Evolutionary conservation across 1,140 invertebrate genomes (phyloP).

Genomic region (Drosophila nasuta): DNA sequence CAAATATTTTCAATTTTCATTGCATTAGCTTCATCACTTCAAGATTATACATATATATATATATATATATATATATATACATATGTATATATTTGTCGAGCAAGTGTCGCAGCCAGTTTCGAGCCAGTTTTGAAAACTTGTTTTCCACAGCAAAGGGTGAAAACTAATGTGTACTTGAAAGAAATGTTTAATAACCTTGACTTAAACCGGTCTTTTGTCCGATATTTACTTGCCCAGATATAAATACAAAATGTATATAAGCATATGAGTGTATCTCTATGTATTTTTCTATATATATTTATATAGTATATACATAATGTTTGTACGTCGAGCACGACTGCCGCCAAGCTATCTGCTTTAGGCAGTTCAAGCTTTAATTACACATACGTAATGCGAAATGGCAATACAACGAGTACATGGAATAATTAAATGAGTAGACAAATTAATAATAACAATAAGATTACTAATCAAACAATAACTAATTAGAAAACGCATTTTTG

Average conservation of each 20-base stretch:
- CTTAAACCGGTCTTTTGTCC: conserved; percentile 59
- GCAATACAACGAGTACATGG: background rate
- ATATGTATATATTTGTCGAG: too few species aligned
- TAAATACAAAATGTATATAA: background rate
- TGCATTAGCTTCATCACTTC: background rate
- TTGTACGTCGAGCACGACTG: conserved; percentile 6
- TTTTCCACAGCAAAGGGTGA: conserved; percentile 74
- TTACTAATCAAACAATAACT: background rate
- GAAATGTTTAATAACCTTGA: conserved; percentile 64
- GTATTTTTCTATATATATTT: background rate
- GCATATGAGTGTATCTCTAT: too few species aligned
- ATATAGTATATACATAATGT: conserved; percentile 24
- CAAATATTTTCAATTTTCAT: background rate
- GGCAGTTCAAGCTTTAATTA: conserved; percentile 5
- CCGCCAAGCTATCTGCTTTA: conserved; percentile 1
- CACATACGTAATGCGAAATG: background rate
- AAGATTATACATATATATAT: background rate
- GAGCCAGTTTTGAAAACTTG: conserved; percentile 71
- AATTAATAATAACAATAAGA: background rate
- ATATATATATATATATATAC: too few species aligned
- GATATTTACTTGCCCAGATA: conserved; percentile 3
- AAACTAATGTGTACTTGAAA: conserved; percentile 74
- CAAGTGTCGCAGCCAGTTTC: conserved; percentile 54
- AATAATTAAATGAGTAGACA: background rate
- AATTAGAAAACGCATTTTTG: background rate